phyloP scores from a whole-genome alignment of 2,797 vertebrate species.

The Garrulus glandarius region DNA sequence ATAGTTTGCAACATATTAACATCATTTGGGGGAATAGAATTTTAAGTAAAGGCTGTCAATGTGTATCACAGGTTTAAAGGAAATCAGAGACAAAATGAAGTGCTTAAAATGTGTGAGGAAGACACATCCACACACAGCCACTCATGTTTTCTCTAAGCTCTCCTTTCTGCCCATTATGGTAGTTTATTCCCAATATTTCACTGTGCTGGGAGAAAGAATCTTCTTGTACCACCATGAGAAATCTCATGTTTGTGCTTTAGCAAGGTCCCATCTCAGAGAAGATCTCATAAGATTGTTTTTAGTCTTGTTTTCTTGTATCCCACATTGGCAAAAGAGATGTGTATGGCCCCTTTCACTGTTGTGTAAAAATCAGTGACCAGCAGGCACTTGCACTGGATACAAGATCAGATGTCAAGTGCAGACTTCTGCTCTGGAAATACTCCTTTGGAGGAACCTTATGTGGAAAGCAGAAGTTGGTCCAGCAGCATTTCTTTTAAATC shows the following conservation, averaged over 20 bases:
- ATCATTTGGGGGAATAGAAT: slow-evolving; percentile 25
- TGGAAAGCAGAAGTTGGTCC: neutral
- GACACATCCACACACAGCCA: neutral
- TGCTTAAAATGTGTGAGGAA: neutral
- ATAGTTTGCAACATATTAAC: slow-evolving; percentile 33
- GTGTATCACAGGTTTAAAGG: neutral
- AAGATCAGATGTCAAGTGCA: neutral
- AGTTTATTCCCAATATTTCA: neutral
- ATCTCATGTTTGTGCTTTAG: neutral
- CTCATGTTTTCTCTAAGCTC: neutral
- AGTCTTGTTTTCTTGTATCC: neutral
- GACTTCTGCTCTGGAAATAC: neutral
- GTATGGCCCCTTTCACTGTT: neutral
- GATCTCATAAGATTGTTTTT: neutral
- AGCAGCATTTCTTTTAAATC: neutral
- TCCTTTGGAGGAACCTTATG: neutral
- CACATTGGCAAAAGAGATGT: neutral
- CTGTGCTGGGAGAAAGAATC: neutral
- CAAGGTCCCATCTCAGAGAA: neutral
- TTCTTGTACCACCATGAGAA: neutral
- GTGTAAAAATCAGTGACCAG: neutral
- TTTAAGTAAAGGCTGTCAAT: slow-evolving; percentile 27
- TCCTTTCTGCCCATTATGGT: neutral
- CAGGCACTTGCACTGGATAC: neutral
- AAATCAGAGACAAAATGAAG: neutral